Percentiles rank a stretch among this genome's conserved stretches.
Evolutionary conservation across 2,797 vertebrate species (phyloP).

Genomic region (Meda fulgida): DNA sequence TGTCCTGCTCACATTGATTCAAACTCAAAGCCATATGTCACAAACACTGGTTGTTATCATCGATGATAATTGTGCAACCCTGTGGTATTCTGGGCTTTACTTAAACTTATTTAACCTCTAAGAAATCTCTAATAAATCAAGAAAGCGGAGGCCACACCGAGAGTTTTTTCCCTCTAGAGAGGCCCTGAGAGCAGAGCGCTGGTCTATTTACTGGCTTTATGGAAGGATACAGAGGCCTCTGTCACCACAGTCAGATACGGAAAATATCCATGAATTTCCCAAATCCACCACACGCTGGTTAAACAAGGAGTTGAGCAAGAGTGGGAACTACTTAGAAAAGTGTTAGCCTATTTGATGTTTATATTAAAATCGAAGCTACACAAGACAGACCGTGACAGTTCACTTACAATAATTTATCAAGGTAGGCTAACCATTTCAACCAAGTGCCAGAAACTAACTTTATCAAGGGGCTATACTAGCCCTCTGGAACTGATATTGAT

Average conservation of each 20-base stretch:
- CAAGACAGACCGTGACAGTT: neutral
- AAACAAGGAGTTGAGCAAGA: neutral
- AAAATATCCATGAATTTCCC: conserved; percentile 9
- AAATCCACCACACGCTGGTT: neutral
- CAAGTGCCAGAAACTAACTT: neutral
- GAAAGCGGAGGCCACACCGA: neutral
- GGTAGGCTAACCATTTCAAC: neutral
- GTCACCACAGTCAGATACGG: neutral
- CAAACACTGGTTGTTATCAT: neutral
- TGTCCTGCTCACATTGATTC: neutral
- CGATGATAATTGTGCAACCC: neutral
- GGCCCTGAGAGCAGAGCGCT: neutral
- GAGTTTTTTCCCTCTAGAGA: neutral
- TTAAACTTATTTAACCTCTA: neutral
- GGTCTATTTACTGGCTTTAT: conserved; percentile 15
- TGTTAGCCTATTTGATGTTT: neutral
- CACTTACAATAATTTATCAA: neutral
- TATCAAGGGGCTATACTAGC: neutral
- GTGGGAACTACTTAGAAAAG: neutral
- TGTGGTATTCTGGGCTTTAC: neutral
- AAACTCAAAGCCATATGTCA: neutral
- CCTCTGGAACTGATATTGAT: neutral
- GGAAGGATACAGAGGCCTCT: neutral
- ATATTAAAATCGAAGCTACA: neutral
- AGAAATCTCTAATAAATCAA: neutral